Percentiles rank a stretch among this genome's conserved stretches.
Conservation (phyloP, 92 coral and sea anemone species). For the Zoanthus sociatus region DNA sequence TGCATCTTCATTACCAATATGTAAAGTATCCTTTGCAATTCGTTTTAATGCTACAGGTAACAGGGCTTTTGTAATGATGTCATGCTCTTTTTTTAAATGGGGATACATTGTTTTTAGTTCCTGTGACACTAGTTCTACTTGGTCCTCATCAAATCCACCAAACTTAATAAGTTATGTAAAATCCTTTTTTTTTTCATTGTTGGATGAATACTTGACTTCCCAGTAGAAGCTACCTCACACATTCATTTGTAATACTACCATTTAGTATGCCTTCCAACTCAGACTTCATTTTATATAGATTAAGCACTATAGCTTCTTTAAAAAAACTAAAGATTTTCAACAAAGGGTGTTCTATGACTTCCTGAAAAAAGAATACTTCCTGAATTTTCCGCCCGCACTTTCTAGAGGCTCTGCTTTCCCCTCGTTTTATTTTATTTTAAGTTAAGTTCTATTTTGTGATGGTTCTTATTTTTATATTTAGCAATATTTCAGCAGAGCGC, state of each 20-base stretch:
- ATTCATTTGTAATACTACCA: neutral
- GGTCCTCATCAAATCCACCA: constrained; percentile 15
- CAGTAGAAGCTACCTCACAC: neutral
- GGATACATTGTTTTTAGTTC: neutral
- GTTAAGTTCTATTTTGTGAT: too few species aligned
- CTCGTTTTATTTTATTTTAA: too few species aligned
- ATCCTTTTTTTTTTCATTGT: neutral
- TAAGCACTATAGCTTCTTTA: neutral
- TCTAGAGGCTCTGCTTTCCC: too few species aligned
- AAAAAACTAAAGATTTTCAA: too few species aligned
- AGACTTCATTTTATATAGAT: neutral
- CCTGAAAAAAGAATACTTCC: too few species aligned
- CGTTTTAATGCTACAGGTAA: neutral
- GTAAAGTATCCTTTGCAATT: neutral
- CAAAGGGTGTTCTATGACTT: too few species aligned
- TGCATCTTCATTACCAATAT: neutral
- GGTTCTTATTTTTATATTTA: too few species aligned
- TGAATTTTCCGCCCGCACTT: too few species aligned
- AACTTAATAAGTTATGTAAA: neutral
- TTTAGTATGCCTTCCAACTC: neutral
- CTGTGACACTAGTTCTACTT: constrained; percentile 2
- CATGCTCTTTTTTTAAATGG: neutral
- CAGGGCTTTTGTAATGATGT: neutral
- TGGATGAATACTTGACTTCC: neutral
- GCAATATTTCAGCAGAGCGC: too few species aligned